Evolutionary conservation across 2,797 vertebrate species (phyloP), one percentile per base, ranked within the genome.

Genomic region (Darevskia mixta): DNA sequence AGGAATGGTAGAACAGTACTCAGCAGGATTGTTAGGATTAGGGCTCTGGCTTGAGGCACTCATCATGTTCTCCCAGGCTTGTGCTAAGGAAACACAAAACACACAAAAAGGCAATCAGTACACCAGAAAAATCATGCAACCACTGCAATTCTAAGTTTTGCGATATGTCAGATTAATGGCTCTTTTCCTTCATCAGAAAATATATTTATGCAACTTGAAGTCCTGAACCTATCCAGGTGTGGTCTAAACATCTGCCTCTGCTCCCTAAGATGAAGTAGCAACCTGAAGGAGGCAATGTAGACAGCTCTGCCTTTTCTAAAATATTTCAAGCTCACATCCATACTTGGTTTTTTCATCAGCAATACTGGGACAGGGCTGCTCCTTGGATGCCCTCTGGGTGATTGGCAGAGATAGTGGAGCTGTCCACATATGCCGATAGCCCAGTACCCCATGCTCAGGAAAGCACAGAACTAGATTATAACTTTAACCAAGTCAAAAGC

Each of bases 1-100:
- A 90, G 99, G 99, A 96, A 99, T 98, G 95, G 98, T 99, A 97
- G 99, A 99, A 98, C 99, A 99, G 98, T 99, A 99, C 96, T 99
- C 98, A 15, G 98, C 98, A 0, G 99, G 98, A 97, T 99, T 99
- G 97, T 99, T 99, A 95, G 99, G 99, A 97, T 99, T 99, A 88
- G 99, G 99, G 94, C 98, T 99, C 95, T 98, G 98, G 97, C 97
- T 98, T 94, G 97, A 98, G 92, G 97, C 96, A 95, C 97, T 95
- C 90, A 97, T 96, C 92, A 97, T 97, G 86, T 97, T 98, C 96
- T 99, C 98, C 97, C 97, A 98, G 69, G 98, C 97, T 97, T 98
- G 98, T 97, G 97, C 99, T 99, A 96, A 95, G 97, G 95, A 92
- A 96, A 96, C 29, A 97, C 91, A 97, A 94, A 96, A 95, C 91